These are phyloP conservation scores for Hepsetus odoe DNA, from an alignment of 2,113 vertebrate species.

Conservation along the genomic window DNA sequence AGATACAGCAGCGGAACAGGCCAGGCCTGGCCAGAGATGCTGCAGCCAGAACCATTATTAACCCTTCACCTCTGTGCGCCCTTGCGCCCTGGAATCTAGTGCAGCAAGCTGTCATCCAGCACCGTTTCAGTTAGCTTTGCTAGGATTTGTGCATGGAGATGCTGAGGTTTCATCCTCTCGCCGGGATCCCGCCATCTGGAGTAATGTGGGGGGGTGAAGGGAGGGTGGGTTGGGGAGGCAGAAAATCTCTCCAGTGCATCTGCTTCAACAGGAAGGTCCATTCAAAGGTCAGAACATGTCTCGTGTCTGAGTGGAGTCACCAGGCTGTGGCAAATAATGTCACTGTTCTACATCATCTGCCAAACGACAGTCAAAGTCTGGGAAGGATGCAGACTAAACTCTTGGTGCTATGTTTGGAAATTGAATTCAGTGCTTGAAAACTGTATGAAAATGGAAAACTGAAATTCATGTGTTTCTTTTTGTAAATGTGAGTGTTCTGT, in stretches of 20 bases:
- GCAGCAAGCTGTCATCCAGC: slow-evolving; percentile 29
- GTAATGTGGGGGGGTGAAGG: slow-evolving; percentile 16
- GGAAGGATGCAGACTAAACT: neutral
- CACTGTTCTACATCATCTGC: neutral
- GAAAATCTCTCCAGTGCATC: slow-evolving; percentile 37
- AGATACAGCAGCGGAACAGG: neutral
- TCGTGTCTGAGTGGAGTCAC: neutral
- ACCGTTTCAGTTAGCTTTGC: slow-evolving; percentile 20
- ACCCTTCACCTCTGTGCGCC: slow-evolving; percentile 30
- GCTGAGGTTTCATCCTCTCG: slow-evolving; percentile 30
- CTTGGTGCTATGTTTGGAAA: too few relatives aligned
- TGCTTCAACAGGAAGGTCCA: slow-evolving; percentile 38
- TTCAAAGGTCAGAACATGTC: slow-evolving; percentile 29
- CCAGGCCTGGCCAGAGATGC: neutral
- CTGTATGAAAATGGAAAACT: too few relatives aligned
- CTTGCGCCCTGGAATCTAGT: slow-evolving; percentile 4
- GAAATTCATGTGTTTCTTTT: too few relatives aligned
- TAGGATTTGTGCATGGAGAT: slow-evolving; percentile 29
- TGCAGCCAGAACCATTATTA: slow-evolving; percentile 23
- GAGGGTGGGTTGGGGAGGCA: neutral
- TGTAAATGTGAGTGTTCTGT: too few relatives aligned
- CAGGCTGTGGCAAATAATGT: slow-evolving; percentile 9
- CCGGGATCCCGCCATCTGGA: slow-evolving; percentile 41
- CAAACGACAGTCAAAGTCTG: neutral
- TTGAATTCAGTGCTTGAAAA: too few relatives aligned